Conservation (phyloP, 2,888 invertebrate genomes). For the Zhuqinia jingwanae region DNA sequence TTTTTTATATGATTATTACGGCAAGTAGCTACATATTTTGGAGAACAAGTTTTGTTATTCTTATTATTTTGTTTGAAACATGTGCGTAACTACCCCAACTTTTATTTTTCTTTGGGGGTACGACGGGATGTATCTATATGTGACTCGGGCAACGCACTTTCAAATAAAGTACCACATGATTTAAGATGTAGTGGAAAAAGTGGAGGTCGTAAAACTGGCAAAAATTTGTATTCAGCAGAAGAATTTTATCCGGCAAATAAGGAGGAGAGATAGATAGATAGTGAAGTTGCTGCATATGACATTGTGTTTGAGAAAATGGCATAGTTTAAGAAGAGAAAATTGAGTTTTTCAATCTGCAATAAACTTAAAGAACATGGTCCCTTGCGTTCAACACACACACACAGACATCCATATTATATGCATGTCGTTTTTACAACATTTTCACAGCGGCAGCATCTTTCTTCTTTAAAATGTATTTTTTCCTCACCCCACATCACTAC, state of each 20-base stretch:
- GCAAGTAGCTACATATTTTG: too few species aligned
- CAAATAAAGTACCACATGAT: neutral
- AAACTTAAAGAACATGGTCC: slow-evolving; percentile 74
- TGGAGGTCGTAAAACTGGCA: slow-evolving; percentile 68
- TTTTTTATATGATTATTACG: slow-evolving; percentile 43
- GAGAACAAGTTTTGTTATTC: neutral
- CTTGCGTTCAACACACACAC: slow-evolving; percentile 7
- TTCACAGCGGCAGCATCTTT: slow-evolving; percentile 1
- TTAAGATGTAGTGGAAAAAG: neutral
- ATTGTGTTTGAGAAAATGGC: slow-evolving; percentile 78
- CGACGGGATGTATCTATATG: neutral
- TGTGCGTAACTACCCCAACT: neutral
- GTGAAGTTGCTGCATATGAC: slow-evolving; percentile 74
- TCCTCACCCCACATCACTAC: neutral
- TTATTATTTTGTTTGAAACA: neutral
- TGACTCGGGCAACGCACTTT: slow-evolving; percentile 36
- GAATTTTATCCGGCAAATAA: slow-evolving; percentile 72
- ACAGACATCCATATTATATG: too few species aligned
- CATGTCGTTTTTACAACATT: neutral
- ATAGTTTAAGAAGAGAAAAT: slow-evolving; percentile 79
- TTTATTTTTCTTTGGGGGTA: slow-evolving; percentile 32
- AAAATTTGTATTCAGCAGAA: slow-evolving; percentile 79
- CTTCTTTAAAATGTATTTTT: neutral
- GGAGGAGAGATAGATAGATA: slow-evolving; percentile 54
- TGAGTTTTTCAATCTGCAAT: slow-evolving; percentile 80